Evolutionary conservation across 1,140 invertebrate species (phyloP).

Genomic region (Drosophila nebulosa): DNA sequence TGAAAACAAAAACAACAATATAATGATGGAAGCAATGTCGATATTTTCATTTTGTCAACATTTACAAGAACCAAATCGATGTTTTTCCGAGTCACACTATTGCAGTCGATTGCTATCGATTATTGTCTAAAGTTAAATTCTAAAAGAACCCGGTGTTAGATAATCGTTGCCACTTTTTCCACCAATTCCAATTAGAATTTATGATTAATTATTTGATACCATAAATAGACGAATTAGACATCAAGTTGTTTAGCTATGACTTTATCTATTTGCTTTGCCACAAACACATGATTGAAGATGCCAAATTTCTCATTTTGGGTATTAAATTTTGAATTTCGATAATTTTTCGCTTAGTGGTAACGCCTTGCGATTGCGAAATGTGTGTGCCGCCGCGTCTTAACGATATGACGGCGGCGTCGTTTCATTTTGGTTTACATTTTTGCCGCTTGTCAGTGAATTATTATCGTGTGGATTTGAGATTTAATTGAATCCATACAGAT

Average conservation of each 20-base stretch:
- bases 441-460: conserved; percentile 20
- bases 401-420: conserved; percentile 46
- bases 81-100: no score
- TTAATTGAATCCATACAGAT: conserved; percentile 33
- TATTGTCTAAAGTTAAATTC: not conserved
- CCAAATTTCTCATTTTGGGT: no score
- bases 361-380: not conserved
- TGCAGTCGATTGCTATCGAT: conserved; percentile 17
- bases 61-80: no score
- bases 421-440: conserved; percentile 22
- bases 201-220: no score
- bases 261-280: no score
- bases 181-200: no score
- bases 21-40: no score
- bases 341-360: conserved; percentile 5
- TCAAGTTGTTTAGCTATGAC: no score
- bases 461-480: conserved; percentile 33
- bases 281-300: no score
- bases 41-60: no score
- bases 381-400: not conserved
- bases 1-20: not conserved
- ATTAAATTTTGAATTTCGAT: not conserved
- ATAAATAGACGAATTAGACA: no score
- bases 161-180: not conserved
- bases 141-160: no score